Evolutionary conservation across 2,888 invertebrate genomes (phyloP).

Genomic region (Agapostemon virescens): DNA sequence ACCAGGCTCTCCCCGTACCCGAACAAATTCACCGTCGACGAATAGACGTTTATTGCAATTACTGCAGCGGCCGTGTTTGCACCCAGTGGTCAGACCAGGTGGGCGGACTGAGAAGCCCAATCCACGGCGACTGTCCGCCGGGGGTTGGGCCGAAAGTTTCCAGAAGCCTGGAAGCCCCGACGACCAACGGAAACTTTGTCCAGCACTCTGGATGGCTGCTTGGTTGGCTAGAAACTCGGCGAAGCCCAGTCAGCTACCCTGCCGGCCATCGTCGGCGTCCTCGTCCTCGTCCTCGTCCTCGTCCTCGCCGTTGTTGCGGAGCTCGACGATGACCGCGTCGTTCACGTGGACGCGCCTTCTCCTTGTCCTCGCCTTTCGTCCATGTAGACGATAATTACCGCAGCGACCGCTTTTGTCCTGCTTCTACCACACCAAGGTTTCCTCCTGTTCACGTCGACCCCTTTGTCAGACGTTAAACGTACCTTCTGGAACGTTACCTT

Average conservation of each 20-base stretch:
- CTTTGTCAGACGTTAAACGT: conserved; percentile 67
- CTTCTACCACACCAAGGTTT: conserved; percentile 62
- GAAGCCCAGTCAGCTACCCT: conserved; percentile 76
- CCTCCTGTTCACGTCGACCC: conserved; percentile 63
- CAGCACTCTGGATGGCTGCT: conserved; percentile 71
- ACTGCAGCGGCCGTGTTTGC: conserved; percentile 69
- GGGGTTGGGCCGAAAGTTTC: conserved; percentile 75
- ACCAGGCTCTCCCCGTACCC: conserved; percentile 45
- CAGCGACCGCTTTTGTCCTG: conserved; percentile 76
- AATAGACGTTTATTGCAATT: conserved; percentile 73
- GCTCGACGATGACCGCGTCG: conserved; percentile 58
- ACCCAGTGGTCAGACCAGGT: conserved; percentile 61
- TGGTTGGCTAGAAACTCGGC: conserved; percentile 73
- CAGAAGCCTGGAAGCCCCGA: conserved; percentile 66
- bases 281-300: conserved; percentile 50
- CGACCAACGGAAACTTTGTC: conserved; percentile 74
- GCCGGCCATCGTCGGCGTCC: conserved; percentile 56
- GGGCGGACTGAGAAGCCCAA: conserved; percentile 67
- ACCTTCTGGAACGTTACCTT: conserved; percentile 58
- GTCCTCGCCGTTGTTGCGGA: conserved; percentile 43
- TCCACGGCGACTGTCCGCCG: conserved; percentile 57
- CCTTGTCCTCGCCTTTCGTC: conserved; percentile 62
- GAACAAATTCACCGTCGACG: conserved; percentile 66
- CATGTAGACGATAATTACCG: conserved; percentile 76
- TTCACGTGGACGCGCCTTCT: conserved; percentile 62